Conservation (phyloP, 1,140 invertebrate species). For the Leptinotarsa texana region DNA sequence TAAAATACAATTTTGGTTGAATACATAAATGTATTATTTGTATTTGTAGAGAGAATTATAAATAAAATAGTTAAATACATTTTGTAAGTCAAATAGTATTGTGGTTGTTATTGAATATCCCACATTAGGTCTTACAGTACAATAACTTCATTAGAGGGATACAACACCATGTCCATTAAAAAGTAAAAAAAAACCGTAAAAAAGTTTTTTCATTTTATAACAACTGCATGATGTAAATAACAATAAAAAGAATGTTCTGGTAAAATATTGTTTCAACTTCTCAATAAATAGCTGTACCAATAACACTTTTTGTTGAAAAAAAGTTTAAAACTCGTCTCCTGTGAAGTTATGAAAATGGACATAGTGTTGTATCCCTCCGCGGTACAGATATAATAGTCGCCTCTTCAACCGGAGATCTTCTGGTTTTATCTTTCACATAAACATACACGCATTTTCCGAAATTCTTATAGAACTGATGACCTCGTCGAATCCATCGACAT, state of each 20-base stretch:
- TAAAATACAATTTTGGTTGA: not conserved
- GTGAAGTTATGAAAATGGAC: slow-evolving; percentile 17
- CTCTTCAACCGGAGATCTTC: no score
- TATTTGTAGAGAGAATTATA: slow-evolving; percentile 11
- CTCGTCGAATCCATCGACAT: no score
- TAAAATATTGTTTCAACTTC: slow-evolving; percentile 10
- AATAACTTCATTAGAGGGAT: not conserved
- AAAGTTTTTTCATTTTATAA: slow-evolving; percentile 4
- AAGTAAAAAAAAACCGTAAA: slow-evolving; percentile 16
- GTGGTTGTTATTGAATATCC: slow-evolving; percentile 14
- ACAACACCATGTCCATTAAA: slow-evolving; percentile 12
- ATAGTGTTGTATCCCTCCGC: slow-evolving; percentile 15
- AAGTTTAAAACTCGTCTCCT: slow-evolving; percentile 21
- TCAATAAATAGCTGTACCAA: slow-evolving; percentile 18
- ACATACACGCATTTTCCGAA: no score
- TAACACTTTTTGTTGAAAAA: slow-evolving; percentile 15
- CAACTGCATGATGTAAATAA: slow-evolving; percentile 16
- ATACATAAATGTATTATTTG: slow-evolving; percentile 5
- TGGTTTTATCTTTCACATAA: no score
- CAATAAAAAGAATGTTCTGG: slow-evolving; percentile 16
- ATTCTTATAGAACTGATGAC: no score
- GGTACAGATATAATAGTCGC: not conserved
- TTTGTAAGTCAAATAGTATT: not conserved
- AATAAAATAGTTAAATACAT: slow-evolving; percentile 11
- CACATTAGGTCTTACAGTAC: slow-evolving; percentile 6